phyloP scores from a whole-genome alignment of 2,797 vertebrate species.

The Nannoperca obscura region DNA sequence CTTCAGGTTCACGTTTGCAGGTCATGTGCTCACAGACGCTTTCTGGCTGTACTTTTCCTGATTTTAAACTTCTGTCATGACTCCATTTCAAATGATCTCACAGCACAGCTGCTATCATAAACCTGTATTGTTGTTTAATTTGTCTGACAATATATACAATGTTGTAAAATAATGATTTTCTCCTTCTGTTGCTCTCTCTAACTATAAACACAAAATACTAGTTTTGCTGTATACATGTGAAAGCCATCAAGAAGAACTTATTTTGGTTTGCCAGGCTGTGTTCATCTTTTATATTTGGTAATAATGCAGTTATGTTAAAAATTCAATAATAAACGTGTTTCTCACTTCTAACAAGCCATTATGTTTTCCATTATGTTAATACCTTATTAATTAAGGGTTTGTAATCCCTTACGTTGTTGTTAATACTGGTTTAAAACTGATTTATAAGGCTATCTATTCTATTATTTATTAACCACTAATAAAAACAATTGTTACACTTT shows the following conservation, averaged over 20 bases:
- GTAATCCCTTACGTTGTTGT: not conserved
- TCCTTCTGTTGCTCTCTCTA: not conserved
- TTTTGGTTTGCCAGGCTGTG: not conserved
- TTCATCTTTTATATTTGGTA: not conserved
- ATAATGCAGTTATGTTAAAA: not conserved
- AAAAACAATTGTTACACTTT: not conserved
- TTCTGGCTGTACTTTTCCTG: not conserved
- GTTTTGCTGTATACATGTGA: not conserved
- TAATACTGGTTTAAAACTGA: not conserved
- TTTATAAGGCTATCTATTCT: no score
- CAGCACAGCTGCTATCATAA: not conserved
- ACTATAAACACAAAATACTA: not conserved
- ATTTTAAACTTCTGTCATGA: not conserved
- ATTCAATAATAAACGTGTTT: not conserved
- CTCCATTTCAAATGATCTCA: not conserved
- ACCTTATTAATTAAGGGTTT: not conserved
- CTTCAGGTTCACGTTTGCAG: not conserved
- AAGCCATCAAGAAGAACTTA: not conserved
- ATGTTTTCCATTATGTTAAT: not conserved
- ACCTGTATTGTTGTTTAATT: not conserved
- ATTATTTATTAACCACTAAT: not conserved
- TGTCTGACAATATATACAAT: not conserved
- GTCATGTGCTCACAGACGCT: not conserved
- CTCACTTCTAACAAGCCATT: not conserved
- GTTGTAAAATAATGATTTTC: constrained; percentile 6